Percentiles rank a stretch among this genome's conserved stretches.
Conservation (phyloP, 2,113 vertebrate genomes). For the Brachirus orientalis region DNA sequence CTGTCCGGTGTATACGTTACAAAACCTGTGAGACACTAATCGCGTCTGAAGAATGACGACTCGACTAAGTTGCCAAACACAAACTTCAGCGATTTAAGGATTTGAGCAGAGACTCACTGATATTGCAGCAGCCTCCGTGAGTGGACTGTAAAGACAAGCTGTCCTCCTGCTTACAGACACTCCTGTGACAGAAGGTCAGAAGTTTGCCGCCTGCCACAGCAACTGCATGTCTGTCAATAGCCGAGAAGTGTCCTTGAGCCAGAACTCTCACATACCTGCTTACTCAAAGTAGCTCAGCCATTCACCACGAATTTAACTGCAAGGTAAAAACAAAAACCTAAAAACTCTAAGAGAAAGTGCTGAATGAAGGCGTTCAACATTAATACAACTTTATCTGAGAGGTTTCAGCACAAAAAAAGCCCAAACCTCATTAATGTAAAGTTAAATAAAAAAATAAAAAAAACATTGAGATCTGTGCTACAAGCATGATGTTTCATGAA, state of each 20-base stretch:
- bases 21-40: constrained; percentile 30
- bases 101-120: constrained; percentile 21
- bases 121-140: not conserved
- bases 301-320: not conserved
- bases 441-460: too few species aligned
- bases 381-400: too few species aligned
- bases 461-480: too few species aligned
- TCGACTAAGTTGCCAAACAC: constrained; percentile 12
- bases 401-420: too few species aligned
- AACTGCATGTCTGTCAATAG: constrained; percentile 30
- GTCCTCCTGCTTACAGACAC: constrained; percentile 32
- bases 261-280: constrained; percentile 11
- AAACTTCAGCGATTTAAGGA: constrained; percentile 23
- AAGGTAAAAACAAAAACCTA: too few species aligned
- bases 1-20: constrained; percentile 13
- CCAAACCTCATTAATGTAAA: too few species aligned
- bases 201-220: constrained; percentile 18
- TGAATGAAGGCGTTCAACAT: too few species aligned
- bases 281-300: too few species aligned
- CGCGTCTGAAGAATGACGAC: constrained; percentile 21
- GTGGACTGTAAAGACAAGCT: constrained; percentile 1
- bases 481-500: too few species aligned
- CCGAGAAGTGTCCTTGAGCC: constrained; percentile 34
- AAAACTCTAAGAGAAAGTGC: too few species aligned
- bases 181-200: constrained; percentile 23